Evolutionary conservation across 2,888 invertebrate species (phyloP).

Genomic region (Thecophora atra): DNA sequence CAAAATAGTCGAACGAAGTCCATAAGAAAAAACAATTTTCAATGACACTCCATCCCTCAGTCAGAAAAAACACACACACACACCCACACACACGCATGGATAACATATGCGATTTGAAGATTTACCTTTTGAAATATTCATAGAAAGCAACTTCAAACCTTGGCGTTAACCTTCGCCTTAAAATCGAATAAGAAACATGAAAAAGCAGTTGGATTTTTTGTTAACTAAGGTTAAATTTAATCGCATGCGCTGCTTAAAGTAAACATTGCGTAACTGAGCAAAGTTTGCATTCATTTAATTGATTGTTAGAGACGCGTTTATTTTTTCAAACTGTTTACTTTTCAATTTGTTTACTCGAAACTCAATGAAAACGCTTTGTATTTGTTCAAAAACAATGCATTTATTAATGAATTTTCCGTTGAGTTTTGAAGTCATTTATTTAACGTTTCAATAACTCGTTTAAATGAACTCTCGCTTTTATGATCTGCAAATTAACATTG

Average conservation of each 20-base stretch:
- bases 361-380: too few relatives aligned
- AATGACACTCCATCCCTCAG: too few relatives aligned
- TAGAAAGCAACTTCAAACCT: slow-evolving; percentile 10
- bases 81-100: neutral
- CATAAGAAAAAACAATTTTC: too few relatives aligned
- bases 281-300: neutral
- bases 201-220: neutral
- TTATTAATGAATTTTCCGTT: neutral
- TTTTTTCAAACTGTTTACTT: too few relatives aligned
- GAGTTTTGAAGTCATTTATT: neutral
- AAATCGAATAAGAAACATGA: slow-evolving; percentile 10
- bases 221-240: slow-evolving; percentile 8
- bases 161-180: slow-evolving; percentile 34
- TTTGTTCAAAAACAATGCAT: too few relatives aligned
- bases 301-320: neutral
- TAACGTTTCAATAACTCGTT: neutral
- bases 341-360: too few relatives aligned
- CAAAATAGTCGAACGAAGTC: too few relatives aligned
- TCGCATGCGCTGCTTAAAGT: neutral
- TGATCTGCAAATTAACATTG: slow-evolving; percentile 12
- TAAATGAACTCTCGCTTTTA: too few relatives aligned
- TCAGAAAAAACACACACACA: neutral
- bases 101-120: neutral
- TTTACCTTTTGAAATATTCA: neutral
- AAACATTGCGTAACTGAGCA: neutral